Evolutionary conservation across 2,797 vertebrate genomes (phyloP), one percentile per base, ranked within the genome.

Genomic region (Alauda arvensis): DNA sequence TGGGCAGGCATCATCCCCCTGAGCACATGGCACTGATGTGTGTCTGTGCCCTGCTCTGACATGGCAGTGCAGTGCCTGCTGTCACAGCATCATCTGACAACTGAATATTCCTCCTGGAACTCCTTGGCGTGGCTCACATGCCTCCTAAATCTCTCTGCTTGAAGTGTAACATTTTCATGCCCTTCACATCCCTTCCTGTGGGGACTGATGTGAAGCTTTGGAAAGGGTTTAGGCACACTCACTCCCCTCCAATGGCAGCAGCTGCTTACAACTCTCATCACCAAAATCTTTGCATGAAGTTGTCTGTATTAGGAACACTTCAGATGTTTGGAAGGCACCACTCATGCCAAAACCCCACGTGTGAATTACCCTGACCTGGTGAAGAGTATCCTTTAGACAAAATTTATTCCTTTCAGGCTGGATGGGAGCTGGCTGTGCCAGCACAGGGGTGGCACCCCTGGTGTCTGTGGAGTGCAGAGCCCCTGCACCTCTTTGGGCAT

Each of bases 71-170:
- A 0, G 68, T 1, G 2, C 33, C 59, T 11, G 63, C 80, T 3
- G 0, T 51, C 57, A 2, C 61, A 33, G 68, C 39, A 1, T 14
- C 46, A 66, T 87, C 53, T 78, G 88, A 88, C 78, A 79, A 43
- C 53, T 33, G 70, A 63, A 85, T 80, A 63, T 71, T 93, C 86
- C 49, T 0, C 88, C 77, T 34, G 45, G 82, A 66, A 26, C 81
- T 88, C 89, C 62, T 69, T 21, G 2, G 48, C 1, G 2, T 26
- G 87, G 74, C 56, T 92, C 88, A 39, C 42, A 15, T 43, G 61
- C 77, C 70, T 88, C 60, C 72, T 85, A 80, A 94, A 88, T 78
- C 88, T 90, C 89, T 56, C 57, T 46, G 67, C 84, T 63, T 77
- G 56, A 76, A 88, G 70, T 53, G 86, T 69, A 88, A 78, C 76